These are phyloP conservation scores for Sinosuthora webbiana DNA, from an alignment of 2,113 vertebrate species.

Conservation along the genomic window DNA sequence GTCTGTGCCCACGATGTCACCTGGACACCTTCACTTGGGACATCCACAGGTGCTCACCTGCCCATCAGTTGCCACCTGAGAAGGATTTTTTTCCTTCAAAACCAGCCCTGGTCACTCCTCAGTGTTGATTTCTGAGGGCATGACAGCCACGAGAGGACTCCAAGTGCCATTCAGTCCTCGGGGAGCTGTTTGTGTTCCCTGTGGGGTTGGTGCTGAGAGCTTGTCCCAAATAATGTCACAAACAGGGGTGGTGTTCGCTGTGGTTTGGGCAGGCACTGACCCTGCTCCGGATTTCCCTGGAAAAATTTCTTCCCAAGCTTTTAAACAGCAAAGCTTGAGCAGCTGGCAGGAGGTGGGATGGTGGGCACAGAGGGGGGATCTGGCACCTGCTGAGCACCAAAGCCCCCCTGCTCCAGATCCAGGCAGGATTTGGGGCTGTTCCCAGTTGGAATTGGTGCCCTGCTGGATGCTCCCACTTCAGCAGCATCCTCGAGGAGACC, in stretches of 20 bases:
- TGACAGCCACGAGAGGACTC: accelerated
- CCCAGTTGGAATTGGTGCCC: not conserved
- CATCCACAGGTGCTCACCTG: not conserved
- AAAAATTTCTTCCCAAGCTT: not conserved
- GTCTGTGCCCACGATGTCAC: accelerated
- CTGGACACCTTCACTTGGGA: not conserved
- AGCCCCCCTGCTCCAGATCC: not conserved
- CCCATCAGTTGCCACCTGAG: not conserved
- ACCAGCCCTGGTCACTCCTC: not conserved
- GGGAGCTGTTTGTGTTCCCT: not conserved
- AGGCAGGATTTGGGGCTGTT: not conserved
- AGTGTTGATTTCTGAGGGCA: not conserved
- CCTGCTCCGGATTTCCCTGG: not conserved
- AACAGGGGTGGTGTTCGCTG: slow-evolving; percentile 33
- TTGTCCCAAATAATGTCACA: slow-evolving; percentile 5
- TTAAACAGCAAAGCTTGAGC: not conserved
- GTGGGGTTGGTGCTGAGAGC: not conserved
- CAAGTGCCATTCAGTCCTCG: accelerated
- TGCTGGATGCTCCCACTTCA: not conserved
- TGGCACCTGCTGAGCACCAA: not conserved
- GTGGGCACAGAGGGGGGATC: not conserved
- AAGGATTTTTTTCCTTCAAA: not conserved
- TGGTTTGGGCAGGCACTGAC: not conserved
- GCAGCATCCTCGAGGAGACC: not conserved
- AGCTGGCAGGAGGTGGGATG: not conserved